Percentiles rank a stretch among this genome's conserved stretches.
Evolutionary conservation across 2,113 vertebrate genomes (phyloP).

Genomic region (Apus apus): DNA sequence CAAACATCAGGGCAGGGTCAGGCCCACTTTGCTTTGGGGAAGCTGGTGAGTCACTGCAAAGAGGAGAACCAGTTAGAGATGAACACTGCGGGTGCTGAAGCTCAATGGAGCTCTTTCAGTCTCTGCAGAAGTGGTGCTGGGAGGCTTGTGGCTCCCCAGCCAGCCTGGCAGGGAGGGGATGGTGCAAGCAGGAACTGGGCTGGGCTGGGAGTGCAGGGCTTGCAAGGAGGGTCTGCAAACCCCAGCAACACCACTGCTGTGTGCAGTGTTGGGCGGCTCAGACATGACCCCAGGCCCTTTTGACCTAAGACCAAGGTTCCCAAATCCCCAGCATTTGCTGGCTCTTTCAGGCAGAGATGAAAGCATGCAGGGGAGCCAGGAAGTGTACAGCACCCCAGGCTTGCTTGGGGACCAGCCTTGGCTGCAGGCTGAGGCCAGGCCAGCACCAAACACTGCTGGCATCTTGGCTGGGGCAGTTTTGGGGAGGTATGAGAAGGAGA

Average conservation of each 20-base stretch:
- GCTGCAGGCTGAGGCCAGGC: neutral
- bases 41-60: neutral
- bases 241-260: accelerated
- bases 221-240: neutral
- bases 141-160: neutral
- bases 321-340: neutral
- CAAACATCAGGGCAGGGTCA: accelerated
- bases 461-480: neutral
- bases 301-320: neutral
- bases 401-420: neutral
- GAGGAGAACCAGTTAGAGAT: neutral
- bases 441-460: neutral
- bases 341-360: neutral
- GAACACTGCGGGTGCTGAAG: neutral
- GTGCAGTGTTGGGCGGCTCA: accelerated
- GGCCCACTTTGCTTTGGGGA: neutral
- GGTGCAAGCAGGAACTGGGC: neutral
- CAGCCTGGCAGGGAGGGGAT: neutral
- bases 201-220: neutral
- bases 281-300: neutral
- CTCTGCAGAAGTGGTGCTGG: neutral
- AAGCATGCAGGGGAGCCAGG: neutral
- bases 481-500: neutral
- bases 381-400: neutral
- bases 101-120: neutral